Conservation (phyloP, 2,797 vertebrate species). For the Lutjanus campechanus region DNA sequence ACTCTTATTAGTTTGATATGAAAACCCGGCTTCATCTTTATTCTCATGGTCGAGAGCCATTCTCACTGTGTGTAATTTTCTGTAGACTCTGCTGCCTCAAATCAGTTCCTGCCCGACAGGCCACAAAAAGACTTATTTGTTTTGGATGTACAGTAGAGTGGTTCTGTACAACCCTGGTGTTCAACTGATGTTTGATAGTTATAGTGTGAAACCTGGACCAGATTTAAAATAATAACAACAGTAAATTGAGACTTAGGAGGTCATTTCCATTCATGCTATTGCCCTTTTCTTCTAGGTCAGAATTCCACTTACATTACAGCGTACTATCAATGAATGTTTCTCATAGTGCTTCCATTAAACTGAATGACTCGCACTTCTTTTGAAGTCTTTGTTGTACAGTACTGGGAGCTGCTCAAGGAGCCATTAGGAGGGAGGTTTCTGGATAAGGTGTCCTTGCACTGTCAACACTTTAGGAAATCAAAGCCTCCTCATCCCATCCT, state of each 20-base stretch:
- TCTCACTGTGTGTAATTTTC: conserved; percentile 63
- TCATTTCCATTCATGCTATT: conserved; percentile 38
- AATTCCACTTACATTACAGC: conserved; percentile 43
- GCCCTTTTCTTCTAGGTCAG: conserved; percentile 48
- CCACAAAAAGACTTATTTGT: conserved; percentile 61
- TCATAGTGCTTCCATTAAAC: conserved; percentile 55
- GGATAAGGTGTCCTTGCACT: conserved; percentile 77
- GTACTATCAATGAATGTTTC: conserved; percentile 42
- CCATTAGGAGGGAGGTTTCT: conserved; percentile 64
- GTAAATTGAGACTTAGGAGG: conserved; percentile 56
- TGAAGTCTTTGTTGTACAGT: conserved; percentile 51
- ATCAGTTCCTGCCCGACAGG: conserved; percentile 53
- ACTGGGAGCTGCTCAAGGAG: conserved; percentile 67
- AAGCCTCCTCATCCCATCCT: conserved; percentile 66
- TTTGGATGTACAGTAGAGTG: conserved; percentile 68
- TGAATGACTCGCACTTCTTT: conserved; percentile 49
- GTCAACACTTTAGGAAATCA: conserved; percentile 78
- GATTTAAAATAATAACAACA: conserved; percentile 62
- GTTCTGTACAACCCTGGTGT: conserved; percentile 50
- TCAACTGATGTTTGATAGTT: conserved; percentile 54
- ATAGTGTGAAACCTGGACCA: conserved; percentile 65
- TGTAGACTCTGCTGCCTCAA: conserved; percentile 54
- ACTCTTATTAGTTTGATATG: conserved; percentile 76
- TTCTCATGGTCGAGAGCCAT: conserved; percentile 64
- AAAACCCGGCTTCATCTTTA: conserved; percentile 67